Percentiles rank a stretch among this genome's conserved stretches.
Evolutionary conservation across 2,888 invertebrate species (phyloP).

Genomic region (Euclidia mi): DNA sequence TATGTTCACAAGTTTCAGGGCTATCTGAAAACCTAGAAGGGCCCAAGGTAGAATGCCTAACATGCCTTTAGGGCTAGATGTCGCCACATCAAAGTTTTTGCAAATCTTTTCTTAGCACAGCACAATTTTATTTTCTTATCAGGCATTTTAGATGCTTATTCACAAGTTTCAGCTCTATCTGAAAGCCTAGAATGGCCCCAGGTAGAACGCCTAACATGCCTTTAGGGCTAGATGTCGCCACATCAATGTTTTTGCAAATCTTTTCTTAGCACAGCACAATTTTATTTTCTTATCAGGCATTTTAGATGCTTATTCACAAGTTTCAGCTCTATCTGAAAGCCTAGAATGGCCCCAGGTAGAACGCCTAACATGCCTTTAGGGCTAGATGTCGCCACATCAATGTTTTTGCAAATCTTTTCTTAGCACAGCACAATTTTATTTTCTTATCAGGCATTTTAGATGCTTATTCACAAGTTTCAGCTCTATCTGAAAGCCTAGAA

Average conservation of each 20-base stretch:
- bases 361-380: too few relatives aligned
- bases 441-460: too few relatives aligned
- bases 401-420: too few relatives aligned
- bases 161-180: constrained; percentile 88
- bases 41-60: constrained; percentile 85
- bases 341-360: constrained; percentile 91
- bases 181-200: constrained; percentile 91
- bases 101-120: constrained; percentile 1
- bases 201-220: constrained; percentile 73
- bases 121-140: constrained; percentile 9
- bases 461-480: too few relatives aligned
- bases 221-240: constrained; percentile 35
- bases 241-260: neutral
- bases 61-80: constrained; percentile 48
- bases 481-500: too few relatives aligned
- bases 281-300: neutral
- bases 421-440: too few relatives aligned
- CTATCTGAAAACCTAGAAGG: constrained; percentile 91
- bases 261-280: constrained; percentile 6
- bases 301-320: too few relatives aligned
- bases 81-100: constrained; percentile 1
- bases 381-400: too few relatives aligned
- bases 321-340: constrained; percentile 60
- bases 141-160: too few relatives aligned
- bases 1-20: too few relatives aligned